Base-by-base conservation (phyloP, 2,113 vertebrate genomes). In the Mellivora capensis region DNA sequence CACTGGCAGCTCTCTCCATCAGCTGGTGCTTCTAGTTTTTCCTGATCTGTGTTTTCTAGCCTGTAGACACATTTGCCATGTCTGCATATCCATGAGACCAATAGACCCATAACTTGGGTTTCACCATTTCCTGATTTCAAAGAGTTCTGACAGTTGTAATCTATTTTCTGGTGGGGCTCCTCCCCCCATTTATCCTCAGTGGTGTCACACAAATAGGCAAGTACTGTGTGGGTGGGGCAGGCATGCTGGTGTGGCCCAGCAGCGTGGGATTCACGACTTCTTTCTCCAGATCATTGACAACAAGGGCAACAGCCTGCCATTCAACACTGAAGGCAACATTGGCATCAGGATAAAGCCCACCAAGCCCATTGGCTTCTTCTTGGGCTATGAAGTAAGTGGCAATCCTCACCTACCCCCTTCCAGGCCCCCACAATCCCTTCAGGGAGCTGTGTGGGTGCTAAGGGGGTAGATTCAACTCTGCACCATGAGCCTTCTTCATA, bases 321-420 rank as follows among this genome's bases (percentile, higher is more conserved):
- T 96, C 59, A 98, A 99, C 91, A 97, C 98, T 2, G 99, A 99
- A 95, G 99, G 99, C n/a, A 98, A 99, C 96, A 98, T 99, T 61
- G 99, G 98, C 88, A 67, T 99, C 98, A 98, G 98, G 98, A 98
- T 98, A 77, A 99, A 99, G 96, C 99, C 99, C 6, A 86, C 93
- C 71, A 99, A 97, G 93, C 99, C 99, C 0, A 94, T 98, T 10
- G 98, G 98, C 69, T 96, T 99, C 54, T 99, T 99, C 96, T 95
- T 98, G 31, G 95, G 82, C 97, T 99, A 99, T 85, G 95, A 99
- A 89, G 99, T 99, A 99, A 98, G 95, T 47, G 59, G 1, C 3
- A 47, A 47, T 44, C 31, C 37, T 87, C 9, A 4, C 79, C 93
- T 94, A 52, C 9, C 76, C 37, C 34, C 23, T 18, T 20, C 42